Evolutionary conservation across 2,113 vertebrate genomes (phyloP).

Genomic region (Rhinolophus ferrumequinum): DNA sequence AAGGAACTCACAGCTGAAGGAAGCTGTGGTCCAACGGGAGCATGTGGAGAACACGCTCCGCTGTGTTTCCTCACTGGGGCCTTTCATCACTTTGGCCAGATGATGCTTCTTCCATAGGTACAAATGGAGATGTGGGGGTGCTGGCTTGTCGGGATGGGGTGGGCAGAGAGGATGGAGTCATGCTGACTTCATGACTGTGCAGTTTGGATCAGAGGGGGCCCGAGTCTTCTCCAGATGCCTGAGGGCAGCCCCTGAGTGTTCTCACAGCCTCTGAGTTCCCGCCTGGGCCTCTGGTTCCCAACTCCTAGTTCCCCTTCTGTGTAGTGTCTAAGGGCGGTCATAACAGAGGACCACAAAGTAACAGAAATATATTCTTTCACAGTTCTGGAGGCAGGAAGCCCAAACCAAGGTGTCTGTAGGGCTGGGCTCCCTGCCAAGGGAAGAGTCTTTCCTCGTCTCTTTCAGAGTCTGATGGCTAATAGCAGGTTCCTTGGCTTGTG

Average conservation of each 20-base stretch:
- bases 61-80: fast-evolving
- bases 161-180: fast-evolving
- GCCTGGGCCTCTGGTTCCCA: neutral
- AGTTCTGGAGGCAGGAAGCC: neutral
- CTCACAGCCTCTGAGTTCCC: fast-evolving
- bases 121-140: neutral
- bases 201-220: neutral
- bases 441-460: neutral
- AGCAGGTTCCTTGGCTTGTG: neutral
- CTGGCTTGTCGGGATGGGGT: fast-evolving
- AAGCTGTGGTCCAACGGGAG: neutral
- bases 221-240: neutral
- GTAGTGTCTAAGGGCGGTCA: neutral
- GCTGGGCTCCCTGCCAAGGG: neutral
- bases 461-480: neutral
- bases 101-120: no score
- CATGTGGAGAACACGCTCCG: fast-evolving
- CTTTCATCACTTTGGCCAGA: no score
- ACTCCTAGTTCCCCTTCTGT: neutral
- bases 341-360: neutral
- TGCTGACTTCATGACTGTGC: fast-evolving
- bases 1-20: neutral
- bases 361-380: no score
- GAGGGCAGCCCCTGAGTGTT: neutral
- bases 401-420: neutral